Evolutionary conservation across 2,113 vertebrate species (phyloP).

Genomic region (Rhabdornis inornatus): DNA sequence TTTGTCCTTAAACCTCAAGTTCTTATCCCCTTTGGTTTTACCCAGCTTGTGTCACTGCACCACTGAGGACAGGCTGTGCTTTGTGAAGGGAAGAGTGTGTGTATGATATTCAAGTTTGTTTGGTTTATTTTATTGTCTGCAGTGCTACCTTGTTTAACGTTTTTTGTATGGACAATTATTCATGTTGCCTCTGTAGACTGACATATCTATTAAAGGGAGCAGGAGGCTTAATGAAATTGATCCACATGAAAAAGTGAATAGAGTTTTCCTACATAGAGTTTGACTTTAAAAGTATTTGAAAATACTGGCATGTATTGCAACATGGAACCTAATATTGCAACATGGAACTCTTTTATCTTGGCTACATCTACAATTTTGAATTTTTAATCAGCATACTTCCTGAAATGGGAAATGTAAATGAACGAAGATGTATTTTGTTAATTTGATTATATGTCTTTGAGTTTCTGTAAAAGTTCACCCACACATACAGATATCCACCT

Average conservation of each 20-base stretch:
- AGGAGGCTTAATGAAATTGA: slow-evolving; percentile 50
- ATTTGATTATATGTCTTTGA: not conserved
- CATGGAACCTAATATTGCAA: slow-evolving; percentile 36
- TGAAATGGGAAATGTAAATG: not conserved
- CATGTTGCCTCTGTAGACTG: slow-evolving; percentile 38
- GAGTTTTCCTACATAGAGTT: not conserved
- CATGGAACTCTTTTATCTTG: not conserved
- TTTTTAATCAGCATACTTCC: not conserved
- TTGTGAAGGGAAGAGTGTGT: not conserved
- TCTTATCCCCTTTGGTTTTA: not conserved
- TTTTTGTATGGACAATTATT: not conserved
- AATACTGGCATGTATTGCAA: no score
- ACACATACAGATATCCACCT: not conserved
- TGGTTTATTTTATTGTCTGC: not conserved
- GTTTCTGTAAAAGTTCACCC: not conserved
- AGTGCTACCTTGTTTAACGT: not conserved
- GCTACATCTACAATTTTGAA: not conserved
- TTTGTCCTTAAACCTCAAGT: not conserved
- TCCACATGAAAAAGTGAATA: not conserved
- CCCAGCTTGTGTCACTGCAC: not conserved
- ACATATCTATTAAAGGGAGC: slow-evolving; percentile 48
- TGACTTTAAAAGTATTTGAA: slow-evolving; percentile 69
- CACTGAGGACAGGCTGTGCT: not conserved
- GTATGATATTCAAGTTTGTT: not conserved
- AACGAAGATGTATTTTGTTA: not conserved